Evolutionary conservation across 2,888 invertebrate species (phyloP).

Genomic region (Drosophila hamatofila): DNA sequence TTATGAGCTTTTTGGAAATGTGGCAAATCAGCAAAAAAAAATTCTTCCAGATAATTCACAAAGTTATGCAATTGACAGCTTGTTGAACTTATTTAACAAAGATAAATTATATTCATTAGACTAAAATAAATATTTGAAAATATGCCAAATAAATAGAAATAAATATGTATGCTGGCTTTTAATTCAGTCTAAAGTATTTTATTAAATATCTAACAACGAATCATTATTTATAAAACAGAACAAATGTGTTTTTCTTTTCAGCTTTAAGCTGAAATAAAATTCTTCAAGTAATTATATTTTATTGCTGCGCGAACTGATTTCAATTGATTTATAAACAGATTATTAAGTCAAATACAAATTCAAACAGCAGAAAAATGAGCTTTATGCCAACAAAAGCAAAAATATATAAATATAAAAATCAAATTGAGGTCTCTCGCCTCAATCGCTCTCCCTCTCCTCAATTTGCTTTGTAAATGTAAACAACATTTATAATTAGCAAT

Average conservation of each 20-base stretch:
- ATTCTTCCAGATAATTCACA: background rate
- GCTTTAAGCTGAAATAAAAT: background rate
- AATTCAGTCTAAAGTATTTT: background rate
- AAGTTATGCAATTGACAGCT: background rate
- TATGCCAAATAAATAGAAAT: background rate
- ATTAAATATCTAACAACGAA: background rate
- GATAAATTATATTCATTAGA: background rate
- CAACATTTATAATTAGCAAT: slow-evolving; percentile 11
- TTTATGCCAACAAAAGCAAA: background rate
- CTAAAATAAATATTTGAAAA: background rate
- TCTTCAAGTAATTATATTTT: background rate
- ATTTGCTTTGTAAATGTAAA: background rate
- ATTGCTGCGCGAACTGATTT: background rate
- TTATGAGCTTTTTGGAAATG: no score
- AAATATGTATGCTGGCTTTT: background rate
- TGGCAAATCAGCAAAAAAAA: no score
- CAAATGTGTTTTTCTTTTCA: background rate
- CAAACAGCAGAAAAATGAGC: background rate
- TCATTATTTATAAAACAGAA: background rate
- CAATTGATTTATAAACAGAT: slow-evolving; percentile 15
- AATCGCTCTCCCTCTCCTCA: background rate
- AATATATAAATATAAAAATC: background rate
- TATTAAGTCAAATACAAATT: background rate
- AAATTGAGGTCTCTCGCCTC: background rate
- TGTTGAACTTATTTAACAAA: background rate